A percentile compares a stretch with the other conserved stretches of the same genome.
These are phyloP conservation scores for Merodon equestris DNA, from an alignment of 2,888 invertebrate species.

Conservation along the genomic window DNA sequence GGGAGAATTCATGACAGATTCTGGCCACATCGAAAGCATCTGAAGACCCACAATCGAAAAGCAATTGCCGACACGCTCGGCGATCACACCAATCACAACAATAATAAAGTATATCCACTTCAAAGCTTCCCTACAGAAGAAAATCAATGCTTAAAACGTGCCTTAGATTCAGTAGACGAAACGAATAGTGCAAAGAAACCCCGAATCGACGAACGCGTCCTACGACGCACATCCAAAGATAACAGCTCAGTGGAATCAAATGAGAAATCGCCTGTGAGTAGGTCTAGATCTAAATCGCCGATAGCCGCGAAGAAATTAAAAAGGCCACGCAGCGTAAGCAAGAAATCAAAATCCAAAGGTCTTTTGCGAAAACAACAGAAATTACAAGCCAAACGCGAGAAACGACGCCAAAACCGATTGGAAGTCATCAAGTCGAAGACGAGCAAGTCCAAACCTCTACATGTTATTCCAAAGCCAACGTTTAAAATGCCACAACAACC, in stretches of 20 bases:
- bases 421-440: slow-evolving; percentile 18
- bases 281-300: background rate
- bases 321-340: slow-evolving; percentile 19
- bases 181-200: slow-evolving; percentile 12
- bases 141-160: slow-evolving; percentile 50
- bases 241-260: no score
- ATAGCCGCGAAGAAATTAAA: background rate
- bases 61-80: background rate
- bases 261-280: background rate
- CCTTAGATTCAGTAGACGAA: slow-evolving; percentile 33
- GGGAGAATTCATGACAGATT: slow-evolving; percentile 59
- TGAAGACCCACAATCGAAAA: slow-evolving; percentile 49
- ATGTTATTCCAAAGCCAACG: slow-evolving; percentile 31
- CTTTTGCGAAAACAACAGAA: slow-evolving; percentile 51
- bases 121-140: slow-evolving; percentile 10
- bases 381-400: slow-evolving; percentile 36
- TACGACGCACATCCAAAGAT: slow-evolving; percentile 28
- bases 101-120: slow-evolving; percentile 36
- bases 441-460: background rate
- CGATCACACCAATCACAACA: slow-evolving; percentile 12
- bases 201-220: slow-evolving; percentile 11
- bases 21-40: slow-evolving; percentile 52
- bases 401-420: slow-evolving; percentile 28
- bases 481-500: no score
- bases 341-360: slow-evolving; percentile 47